Conservation (phyloP, 2,888 invertebrate species). For the Oscheius onirici region DNA sequence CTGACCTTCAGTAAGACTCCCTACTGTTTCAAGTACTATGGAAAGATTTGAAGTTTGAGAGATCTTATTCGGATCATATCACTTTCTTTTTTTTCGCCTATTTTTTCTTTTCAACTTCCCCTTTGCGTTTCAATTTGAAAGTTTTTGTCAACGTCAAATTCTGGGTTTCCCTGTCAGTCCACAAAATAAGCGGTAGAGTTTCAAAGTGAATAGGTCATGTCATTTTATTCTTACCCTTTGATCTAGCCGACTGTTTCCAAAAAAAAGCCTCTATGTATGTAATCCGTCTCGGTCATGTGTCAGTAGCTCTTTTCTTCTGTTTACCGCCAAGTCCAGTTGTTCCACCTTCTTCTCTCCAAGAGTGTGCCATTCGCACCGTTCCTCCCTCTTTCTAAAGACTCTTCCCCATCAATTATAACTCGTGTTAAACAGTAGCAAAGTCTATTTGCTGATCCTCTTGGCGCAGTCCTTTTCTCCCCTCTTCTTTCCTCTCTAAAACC, state of each 20-base stretch:
- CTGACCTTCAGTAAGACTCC: not conserved
- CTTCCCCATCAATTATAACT: too few relatives aligned
- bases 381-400: not conserved
- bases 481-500: not conserved
- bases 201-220: not conserved
- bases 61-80: too few relatives aligned
- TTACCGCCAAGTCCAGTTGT: constrained; percentile 2
- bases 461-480: not conserved
- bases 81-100: too few relatives aligned
- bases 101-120: too few relatives aligned
- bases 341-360: not conserved
- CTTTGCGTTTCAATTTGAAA: too few relatives aligned
- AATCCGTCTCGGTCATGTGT: not conserved
- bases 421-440: not conserved
- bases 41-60: not conserved
- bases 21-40: not conserved
- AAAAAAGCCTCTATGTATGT: not conserved
- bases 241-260: not conserved
- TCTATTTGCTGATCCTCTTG: not conserved
- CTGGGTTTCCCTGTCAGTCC: too few relatives aligned
- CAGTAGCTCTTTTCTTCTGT: not conserved
- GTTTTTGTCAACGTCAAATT: too few relatives aligned
- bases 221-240: not conserved
- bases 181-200: too few relatives aligned
- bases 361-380: not conserved